phyloP scores from a whole-genome alignment of 2,113 vertebrate species.

The Phalacrocorax brasilianus region DNA sequence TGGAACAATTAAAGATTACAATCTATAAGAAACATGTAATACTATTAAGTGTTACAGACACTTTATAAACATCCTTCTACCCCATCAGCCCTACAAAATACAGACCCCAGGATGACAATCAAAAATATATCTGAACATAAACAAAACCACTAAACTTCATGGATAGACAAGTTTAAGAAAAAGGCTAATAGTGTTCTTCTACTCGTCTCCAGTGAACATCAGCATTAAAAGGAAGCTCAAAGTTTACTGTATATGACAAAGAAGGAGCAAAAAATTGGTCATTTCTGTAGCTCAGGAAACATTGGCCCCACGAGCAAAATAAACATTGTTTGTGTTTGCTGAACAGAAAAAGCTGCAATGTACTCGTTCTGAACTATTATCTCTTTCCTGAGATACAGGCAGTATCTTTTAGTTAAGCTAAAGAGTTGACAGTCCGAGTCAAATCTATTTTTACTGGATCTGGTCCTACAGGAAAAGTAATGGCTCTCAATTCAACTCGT shows the following conservation, averaged over 20 bases:
- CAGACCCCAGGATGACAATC: neutral
- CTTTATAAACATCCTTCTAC: neutral
- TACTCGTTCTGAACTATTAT: constrained; percentile 16
- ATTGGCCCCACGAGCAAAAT: neutral
- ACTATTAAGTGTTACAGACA: neutral
- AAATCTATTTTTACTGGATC: constrained; percentile 24
- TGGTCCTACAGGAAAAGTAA: constrained; percentile 13
- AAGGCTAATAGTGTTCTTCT: neutral
- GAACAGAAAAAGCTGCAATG: constrained; percentile 24
- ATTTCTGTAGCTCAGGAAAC: constrained; percentile 31
- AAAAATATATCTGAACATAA: neutral
- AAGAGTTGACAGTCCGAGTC: constrained; percentile 1
- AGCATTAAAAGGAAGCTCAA: constrained; percentile 30
- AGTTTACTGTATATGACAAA: constrained; percentile 21
- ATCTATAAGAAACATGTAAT: neutral
- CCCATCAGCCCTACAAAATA: neutral
- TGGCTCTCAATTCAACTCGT: neutral
- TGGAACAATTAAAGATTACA: neutral
- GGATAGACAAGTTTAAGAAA: neutral
- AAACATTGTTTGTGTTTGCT: constrained; percentile 45
- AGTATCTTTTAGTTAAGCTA: constrained; percentile 38
- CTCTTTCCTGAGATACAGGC: neutral
- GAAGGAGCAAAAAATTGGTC: neutral
- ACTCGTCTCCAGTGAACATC: neutral
- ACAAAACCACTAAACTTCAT: neutral